A percentile compares a stretch with the other conserved stretches of the same genome.
These are phyloP conservation scores for Diaperis boleti DNA, from an alignment of 2,888 invertebrate species.

Conservation along the genomic window DNA sequence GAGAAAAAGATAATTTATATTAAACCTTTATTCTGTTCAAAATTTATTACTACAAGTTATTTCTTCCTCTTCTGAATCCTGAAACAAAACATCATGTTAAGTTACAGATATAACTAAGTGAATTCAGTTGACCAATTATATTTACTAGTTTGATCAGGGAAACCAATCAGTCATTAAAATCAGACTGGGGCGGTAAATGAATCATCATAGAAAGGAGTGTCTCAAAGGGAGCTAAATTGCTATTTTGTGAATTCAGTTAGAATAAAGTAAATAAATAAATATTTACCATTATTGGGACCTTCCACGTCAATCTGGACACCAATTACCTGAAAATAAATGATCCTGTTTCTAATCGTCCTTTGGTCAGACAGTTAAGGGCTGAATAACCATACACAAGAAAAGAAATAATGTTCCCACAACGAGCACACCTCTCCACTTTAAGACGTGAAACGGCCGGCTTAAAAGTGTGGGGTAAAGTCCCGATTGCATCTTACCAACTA, in stretches of 20 bases:
- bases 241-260: background rate
- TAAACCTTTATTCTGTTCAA: too few relatives aligned
- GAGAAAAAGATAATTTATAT: too few relatives aligned
- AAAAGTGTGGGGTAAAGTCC: slow-evolving; percentile 58
- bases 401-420: slow-evolving; percentile 60
- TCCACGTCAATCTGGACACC: background rate
- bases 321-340: background rate
- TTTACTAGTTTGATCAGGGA: too few relatives aligned
- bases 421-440: slow-evolving; percentile 58
- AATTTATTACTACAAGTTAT: too few relatives aligned
- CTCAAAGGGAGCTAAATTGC: background rate
- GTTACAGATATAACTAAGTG: too few relatives aligned
- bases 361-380: slow-evolving; percentile 51
- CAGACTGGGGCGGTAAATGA: slow-evolving; percentile 51
- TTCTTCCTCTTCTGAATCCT: too few relatives aligned
- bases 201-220: slow-evolving; percentile 30
- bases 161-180: slow-evolving; percentile 45
- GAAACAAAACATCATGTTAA: too few relatives aligned
- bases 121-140: too few relatives aligned
- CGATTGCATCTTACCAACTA: background rate
- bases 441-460: slow-evolving; percentile 60
- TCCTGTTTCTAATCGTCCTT: slow-evolving; percentile 58
- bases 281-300: background rate
- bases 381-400: slow-evolving; percentile 60
- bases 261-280: slow-evolving; percentile 1